These are phyloP conservation scores for Aplodontia rufa DNA, from an alignment of 2,113 vertebrate species.

Conservation along the genomic window DNA sequence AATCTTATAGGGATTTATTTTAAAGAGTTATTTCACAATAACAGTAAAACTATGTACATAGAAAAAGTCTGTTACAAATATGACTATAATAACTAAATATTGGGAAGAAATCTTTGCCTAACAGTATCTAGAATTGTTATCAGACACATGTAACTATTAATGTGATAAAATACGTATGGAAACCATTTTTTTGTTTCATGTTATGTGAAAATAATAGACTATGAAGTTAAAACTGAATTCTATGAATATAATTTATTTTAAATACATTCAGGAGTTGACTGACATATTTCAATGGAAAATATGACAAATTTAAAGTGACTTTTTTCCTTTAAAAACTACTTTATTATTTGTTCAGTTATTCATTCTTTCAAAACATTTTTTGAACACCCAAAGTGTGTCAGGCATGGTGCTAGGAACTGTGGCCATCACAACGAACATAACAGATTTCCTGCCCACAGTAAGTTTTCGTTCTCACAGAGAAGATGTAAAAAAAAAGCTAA, in stretches of 20 bases:
- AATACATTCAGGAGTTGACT: background rate
- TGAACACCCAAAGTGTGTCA: background rate
- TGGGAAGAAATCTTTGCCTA: background rate
- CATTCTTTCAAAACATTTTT: background rate
- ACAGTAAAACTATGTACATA: background rate
- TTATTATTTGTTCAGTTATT: background rate
- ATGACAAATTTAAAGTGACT: background rate
- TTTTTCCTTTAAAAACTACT: background rate
- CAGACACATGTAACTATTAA: background rate
- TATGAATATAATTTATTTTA: constrained; percentile 1
- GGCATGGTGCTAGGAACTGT: background rate
- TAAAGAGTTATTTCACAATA: constrained; percentile 32
- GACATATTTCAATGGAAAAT: background rate
- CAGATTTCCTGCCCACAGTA: background rate
- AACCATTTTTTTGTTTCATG: constrained; percentile 7
- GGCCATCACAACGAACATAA: background rate
- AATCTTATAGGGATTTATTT: background rate
- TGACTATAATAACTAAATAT: background rate
- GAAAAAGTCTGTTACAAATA: constrained; percentile 29
- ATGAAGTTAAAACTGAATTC: background rate
- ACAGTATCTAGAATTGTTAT: background rate
- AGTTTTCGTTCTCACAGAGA: background rate
- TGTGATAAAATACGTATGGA: background rate
- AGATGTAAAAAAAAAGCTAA: background rate
- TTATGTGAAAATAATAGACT: constrained; percentile 19